phyloP scores from a whole-genome alignment of 2,113 vertebrate genomes.

The Leucoraja erinaceus region DNA sequence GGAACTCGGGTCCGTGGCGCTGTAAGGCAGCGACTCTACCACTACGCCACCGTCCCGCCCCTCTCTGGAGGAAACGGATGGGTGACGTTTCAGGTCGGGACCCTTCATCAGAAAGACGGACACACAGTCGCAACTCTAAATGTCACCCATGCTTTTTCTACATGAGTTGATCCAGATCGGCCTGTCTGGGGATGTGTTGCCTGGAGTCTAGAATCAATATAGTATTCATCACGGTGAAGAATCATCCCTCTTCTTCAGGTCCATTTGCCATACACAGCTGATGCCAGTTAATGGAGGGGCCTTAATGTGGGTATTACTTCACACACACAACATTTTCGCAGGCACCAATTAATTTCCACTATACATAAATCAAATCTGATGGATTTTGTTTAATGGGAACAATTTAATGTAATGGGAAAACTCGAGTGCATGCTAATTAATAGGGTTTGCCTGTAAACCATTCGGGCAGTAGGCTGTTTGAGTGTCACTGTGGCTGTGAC shows the following conservation, averaged over 20 bases:
- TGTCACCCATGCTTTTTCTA: no score
- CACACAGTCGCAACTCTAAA: no score
- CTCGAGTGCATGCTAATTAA: constrained; percentile 28
- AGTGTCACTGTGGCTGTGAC: not conserved
- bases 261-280: constrained; percentile 33
- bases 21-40: no score
- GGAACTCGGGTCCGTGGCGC: no score
- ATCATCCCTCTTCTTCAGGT: constrained; percentile 22
- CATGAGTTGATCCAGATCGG: not conserved
- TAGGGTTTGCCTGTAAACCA: constrained; percentile 25
- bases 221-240: not conserved
- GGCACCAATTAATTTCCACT: constrained; percentile 34
- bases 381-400: constrained; percentile 38
- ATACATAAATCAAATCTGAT: constrained; percentile 33
- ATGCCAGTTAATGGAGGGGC: constrained; percentile 32
- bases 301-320: constrained; percentile 31
- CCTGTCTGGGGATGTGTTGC: no score
- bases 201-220: constrained; percentile 6
- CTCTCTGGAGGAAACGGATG: no score
- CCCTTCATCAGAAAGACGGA: no score
- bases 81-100: no score
- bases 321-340: constrained; percentile 31
- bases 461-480: not conserved
- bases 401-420: constrained; percentile 35
- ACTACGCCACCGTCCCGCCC: no score